Evolutionary conservation across 2,888 invertebrate genomes (phyloP), one percentile per base, ranked within the genome.

Genomic region (Ctenicera cuprea): DNA sequence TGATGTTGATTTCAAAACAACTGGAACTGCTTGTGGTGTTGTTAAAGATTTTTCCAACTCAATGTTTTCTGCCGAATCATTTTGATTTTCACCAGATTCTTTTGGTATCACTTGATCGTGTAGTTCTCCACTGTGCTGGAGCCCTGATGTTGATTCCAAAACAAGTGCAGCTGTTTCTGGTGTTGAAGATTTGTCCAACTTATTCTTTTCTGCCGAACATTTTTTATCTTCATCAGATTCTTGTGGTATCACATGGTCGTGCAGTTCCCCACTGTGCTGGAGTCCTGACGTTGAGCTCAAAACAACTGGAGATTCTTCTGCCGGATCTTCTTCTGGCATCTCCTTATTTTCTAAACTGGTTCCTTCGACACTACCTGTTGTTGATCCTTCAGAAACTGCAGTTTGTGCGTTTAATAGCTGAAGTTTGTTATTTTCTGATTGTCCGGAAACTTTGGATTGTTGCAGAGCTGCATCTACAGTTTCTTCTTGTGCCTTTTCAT

Each of bases 71-170:
- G n/a, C n/a, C n/a, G n/a, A n/a, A n/a, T n/a, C n/a, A n/a, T 16
- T 18, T 41, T 71, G 26, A 37, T 70, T 50, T 38, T 45, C 62
- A 33, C 8, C 7, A 33, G 33, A 33, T 33, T 62, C 38, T 52
- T 12, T 16, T 45, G 45, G 14, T 7, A 45, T 14, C 45, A 45
- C 0, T 16, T 85, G 82, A 76, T 89, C 89, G 78, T 89, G 89
- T 76, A 88, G 87, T 82, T 89, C 89, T 50, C 89, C 87, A 12
- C 88, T 87, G 79, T 89, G 88, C 74, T 87, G 76, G 73, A 89
- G 82, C 75, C 83, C 85, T 14, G 37, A 37, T 3, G 4, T 14
- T 8, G 16, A 22, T 37, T 12, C 11, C 33, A 30, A n/a, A 16
- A 16, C 65, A n/a, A n/a, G n/a, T 16, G 20, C 20, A 8, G 12